Percentiles rank a stretch among this genome's conserved stretches.
These are phyloP conservation scores for Formica selysi DNA, from an alignment of 1,140 invertebrate species.

Conservation along the genomic window DNA sequence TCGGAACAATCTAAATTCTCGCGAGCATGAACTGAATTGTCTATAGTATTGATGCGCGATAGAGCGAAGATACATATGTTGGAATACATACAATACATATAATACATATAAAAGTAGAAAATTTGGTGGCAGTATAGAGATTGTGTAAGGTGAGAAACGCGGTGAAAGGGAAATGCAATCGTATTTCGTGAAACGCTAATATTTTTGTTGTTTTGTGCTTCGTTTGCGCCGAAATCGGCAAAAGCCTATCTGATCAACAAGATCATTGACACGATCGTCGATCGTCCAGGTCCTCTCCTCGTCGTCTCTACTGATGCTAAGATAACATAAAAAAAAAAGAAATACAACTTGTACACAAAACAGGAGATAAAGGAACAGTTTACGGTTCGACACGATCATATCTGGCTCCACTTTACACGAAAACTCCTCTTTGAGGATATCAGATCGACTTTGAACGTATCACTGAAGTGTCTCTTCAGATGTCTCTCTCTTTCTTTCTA, in stretches of 20 bases:
- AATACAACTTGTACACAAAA: constrained; percentile 10
- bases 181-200: constrained; percentile 54
- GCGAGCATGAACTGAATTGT: constrained; percentile 58
- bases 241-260: constrained; percentile 34
- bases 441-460: constrained; percentile 45
- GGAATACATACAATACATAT: constrained; percentile 37
- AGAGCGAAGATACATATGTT: constrained; percentile 70
- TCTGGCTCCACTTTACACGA: constrained; percentile 47
- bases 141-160: constrained; percentile 70
- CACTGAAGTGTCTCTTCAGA: constrained; percentile 47
- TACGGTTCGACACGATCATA: constrained; percentile 44
- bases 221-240: constrained; percentile 30
- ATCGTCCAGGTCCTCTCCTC: constrained; percentile 40
- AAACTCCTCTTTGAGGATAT: constrained; percentile 44
- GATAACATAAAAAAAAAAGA: constrained; percentile 45
- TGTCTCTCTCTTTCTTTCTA: not conserved
- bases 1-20: constrained; percentile 44
- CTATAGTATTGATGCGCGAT: constrained; percentile 71
- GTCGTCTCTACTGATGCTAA: constrained; percentile 46
- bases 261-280: constrained; percentile 9
- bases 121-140: constrained; percentile 79
- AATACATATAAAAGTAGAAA: constrained; percentile 86
- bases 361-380: constrained; percentile 52
- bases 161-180: constrained; percentile 70
- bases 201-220: constrained; percentile 57